Evolutionary conservation across 2,888 invertebrate genomes (phyloP), one percentile per base, ranked within the genome.

Genomic region (Empis livida): DNA sequence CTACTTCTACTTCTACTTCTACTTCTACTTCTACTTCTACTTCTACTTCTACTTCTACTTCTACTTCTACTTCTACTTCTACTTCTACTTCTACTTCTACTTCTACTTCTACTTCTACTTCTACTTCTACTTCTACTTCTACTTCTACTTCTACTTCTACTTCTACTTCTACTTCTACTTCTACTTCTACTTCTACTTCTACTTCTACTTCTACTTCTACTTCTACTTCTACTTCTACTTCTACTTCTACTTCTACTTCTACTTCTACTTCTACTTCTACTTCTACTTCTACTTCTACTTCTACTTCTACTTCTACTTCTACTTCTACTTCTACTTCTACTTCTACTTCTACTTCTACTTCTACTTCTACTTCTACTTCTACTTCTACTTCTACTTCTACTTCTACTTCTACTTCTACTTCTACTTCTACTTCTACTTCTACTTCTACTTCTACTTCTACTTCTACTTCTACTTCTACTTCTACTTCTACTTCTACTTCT

Each of bases 31-130:
- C 46, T 42, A 42, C 46, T 46, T 42, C 46, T 42, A 42, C 46
- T 46, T 42, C 46, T 42, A 42, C 46, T 46, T 46, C 46, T 42
- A 42, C 46, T 46, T 46, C 46, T 42, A 42, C 46, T 46, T 42
- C 46, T 42, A 42, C 46, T 42, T 46, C 46, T 42, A 42, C 46
- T 46, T 46, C 46, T 42, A 42, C 46, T 46, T 46, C 46, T 35
- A 42, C 45, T 45, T 42, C 46, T 42, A 42, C 46, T 46, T 46
- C 46, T 42, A 42, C 46, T 46, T 42, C 46, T 35, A 32, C 46
- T 46, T 46, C 46, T 42, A 42, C 46, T 46, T 35, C 46, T 42
- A 32, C 46, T 42, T 42, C 46, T 42, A 41, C 46, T 46, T 46
- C 46, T 42, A n/a, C 44, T 44, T 37, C 37, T 23, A 35, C 44